A percentile compares a stretch with the other conserved stretches of the same genome.
phyloP scores from a whole-genome alignment of 2,797 vertebrate species.

The Hydrolagus colliei region DNA sequence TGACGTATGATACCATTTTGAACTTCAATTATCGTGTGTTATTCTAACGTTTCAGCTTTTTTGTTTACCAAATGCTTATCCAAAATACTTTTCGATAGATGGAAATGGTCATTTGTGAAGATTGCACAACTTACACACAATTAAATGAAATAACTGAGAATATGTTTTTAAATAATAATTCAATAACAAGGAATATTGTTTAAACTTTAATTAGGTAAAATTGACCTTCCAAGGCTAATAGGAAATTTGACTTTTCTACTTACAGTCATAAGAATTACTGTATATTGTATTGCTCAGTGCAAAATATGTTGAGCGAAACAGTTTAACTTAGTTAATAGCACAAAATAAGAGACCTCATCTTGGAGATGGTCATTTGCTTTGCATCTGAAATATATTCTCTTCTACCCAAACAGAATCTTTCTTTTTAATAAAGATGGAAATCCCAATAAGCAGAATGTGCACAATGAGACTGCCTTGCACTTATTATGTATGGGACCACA shows the following conservation, averaged over 20 bases:
- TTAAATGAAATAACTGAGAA: neutral
- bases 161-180: too few relatives aligned
- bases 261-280: neutral
- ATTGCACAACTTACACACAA: too few relatives aligned
- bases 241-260: neutral
- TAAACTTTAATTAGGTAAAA: neutral
- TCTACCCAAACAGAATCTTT: slow-evolving; percentile 68
- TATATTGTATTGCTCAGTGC: neutral
- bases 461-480: slow-evolving; percentile 94
- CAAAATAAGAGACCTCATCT: too few relatives aligned
- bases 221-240: neutral
- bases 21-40: too few relatives aligned
- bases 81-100: too few relatives aligned
- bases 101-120: too few relatives aligned
- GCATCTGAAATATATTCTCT: slow-evolving; percentile 2
- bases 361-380: neutral
- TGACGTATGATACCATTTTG: too few relatives aligned
- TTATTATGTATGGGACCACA: slow-evolving; percentile 93
- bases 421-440: slow-evolving; percentile 91
- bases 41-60: too few relatives aligned
- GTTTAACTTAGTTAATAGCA: too few relatives aligned
- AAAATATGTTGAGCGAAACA: neutral
- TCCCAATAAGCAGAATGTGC: slow-evolving; percentile 93
- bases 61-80: too few relatives aligned
- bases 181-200: neutral